Percentiles rank a stretch among this genome's conserved stretches.
Evolutionary conservation across 1,140 invertebrate species (phyloP).

Genomic region (Microplitis mediator): DNA sequence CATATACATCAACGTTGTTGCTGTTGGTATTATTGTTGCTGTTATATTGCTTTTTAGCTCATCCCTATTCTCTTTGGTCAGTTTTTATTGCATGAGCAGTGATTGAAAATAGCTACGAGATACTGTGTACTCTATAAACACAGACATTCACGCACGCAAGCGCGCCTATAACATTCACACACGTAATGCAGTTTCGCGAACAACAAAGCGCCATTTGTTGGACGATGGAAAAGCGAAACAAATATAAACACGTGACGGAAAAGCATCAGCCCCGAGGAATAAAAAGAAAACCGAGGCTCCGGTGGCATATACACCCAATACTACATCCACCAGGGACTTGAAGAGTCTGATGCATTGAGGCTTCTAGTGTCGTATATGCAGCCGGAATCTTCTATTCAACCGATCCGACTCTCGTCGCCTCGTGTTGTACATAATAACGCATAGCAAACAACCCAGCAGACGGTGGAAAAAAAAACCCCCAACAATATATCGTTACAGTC

Average conservation of each 20-base stretch:
- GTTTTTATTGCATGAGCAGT: constrained; percentile 17
- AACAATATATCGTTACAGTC: too few species aligned
- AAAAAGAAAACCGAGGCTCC: not conserved
- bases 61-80: constrained; percentile 6
- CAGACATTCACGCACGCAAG: not conserved
- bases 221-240: constrained; percentile 13
- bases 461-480: not conserved
- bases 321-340: not conserved
- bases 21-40: not conserved
- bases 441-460: not conserved
- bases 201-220: constrained; percentile 14
- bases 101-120: not conserved
- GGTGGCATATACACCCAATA: not conserved
- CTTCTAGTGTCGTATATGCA: not conserved
- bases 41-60: not conserved
- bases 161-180: not conserved
- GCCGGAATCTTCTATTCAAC: constrained; percentile 18
- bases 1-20: not conserved
- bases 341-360: not conserved
- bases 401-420: not conserved
- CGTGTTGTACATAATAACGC: constrained; percentile 3
- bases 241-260: constrained; percentile 1
- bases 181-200: not conserved
- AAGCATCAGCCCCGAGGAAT: not conserved
- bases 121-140: not conserved